phyloP scores from a whole-genome alignment of 2,797 vertebrate genomes.

The Chrosomus eos region DNA sequence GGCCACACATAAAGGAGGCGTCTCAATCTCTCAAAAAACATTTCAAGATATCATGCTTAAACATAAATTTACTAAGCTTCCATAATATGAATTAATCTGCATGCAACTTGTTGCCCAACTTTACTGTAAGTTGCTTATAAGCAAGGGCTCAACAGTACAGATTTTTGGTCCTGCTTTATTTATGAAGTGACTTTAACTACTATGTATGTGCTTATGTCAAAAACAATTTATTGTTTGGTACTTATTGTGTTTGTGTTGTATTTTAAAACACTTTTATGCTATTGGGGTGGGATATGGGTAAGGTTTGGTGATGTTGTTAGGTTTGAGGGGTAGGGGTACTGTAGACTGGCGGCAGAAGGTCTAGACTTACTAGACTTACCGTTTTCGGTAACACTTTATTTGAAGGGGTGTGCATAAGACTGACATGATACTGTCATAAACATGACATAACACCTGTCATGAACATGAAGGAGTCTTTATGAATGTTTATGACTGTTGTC shows the following conservation, averaged over 20 bases:
- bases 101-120: background rate
- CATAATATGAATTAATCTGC: background rate
- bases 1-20: background rate
- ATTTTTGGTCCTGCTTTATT: background rate
- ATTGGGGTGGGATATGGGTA: background rate
- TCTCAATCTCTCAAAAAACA: background rate
- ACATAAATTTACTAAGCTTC: background rate
- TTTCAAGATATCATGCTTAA: background rate
- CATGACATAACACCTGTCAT: too few species aligned
- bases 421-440: too few species aligned
- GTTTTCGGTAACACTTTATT: too few species aligned
- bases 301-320: background rate
- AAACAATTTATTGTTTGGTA: background rate
- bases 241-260: background rate
- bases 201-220: background rate
- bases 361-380: too few species aligned
- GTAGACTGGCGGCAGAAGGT: background rate
- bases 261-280: background rate
- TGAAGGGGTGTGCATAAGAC: too few species aligned
- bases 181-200: background rate
- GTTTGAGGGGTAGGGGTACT: background rate
- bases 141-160: too few species aligned
- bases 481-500: too few species aligned
- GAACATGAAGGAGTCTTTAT: too few species aligned
- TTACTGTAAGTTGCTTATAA: background rate